Base-by-base conservation (phyloP, 2,888 invertebrate species). In the Habrosyne pyritoides region DNA sequence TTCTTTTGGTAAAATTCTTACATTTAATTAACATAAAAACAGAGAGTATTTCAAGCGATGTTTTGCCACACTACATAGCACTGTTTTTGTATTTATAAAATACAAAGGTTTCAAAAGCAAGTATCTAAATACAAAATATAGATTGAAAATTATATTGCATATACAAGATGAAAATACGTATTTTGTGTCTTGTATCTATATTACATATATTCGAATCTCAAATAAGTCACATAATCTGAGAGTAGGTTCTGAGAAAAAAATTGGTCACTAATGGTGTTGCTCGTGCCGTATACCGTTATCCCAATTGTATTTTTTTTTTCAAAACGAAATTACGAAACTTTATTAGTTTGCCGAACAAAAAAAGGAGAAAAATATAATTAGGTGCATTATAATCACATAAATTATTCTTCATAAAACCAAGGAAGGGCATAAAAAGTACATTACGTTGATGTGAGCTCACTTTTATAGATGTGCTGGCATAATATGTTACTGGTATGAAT, bases 301-400 rank as follows among this genome's bases (percentile, higher is more conserved):
- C 56, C 67, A 71, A 75, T 71, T 66, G 61, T 57, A 21, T 26
- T 59, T 74, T 73, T n/a, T 77, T 70, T 66, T 61, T 60, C 53
- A 48, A 56, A 52, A 64, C 55, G 61, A 68, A 68, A 68, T 78
- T 66, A 64, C 65, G 63, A 54, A 69, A 70, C 72, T 67, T 72
- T 76, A 73, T 76, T 70, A 71, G 63, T 69, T 63, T 58, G 64
- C 59, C 55, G 67, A 71, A 75, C 64, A 75, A 79, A 77, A 79
- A 5, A 75, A 67, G 60, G 60, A 69, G 72, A 77, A 76, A 79
- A 79, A 70, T 74, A 70, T 75, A 79, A 73, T 79, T 74, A 72
- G 63, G 72, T 68, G 71, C 79, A 83, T 86, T 80, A 83, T 84
- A 84, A 76, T 81, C 76, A 73, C 79, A 82, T 84, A 84, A 81